Base-by-base conservation (phyloP, 2,113 vertebrate species). In the Sylvietta virens region DNA sequence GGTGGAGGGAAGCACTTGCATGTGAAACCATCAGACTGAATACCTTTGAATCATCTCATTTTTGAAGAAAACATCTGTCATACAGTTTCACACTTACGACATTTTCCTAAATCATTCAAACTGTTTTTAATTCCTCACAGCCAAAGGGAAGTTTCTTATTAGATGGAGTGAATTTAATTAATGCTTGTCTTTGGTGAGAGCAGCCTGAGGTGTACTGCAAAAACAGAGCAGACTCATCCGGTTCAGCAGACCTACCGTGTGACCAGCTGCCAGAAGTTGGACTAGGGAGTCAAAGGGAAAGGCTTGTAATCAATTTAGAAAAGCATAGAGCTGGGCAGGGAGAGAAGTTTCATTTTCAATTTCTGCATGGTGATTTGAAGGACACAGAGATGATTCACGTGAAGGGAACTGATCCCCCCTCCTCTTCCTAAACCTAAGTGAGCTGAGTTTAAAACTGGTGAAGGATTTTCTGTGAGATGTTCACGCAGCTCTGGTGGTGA, bases 381-480 rank as follows among this genome's bases (percentile, higher is more conserved):
- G 83, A 58, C 47, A 37, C 23, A 21, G 50, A 81, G 53, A 91
- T 86, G 58, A 39, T 84, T 93, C 81, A 80, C 0, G 3, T 84
- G 79, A 88, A 94, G 39, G 47, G 74, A 92, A 70, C 19, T 88
- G 76, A 73, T 86, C 28, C 13, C 4, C 22, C 21, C 57, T n/a
- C 18, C 31, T 2, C 9, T 50, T 23, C 39, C 39, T 70, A 78
- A 93, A 88, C 78, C 67, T 35, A 64, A 96, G 86, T 74, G 51
- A 93, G 78, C 73, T 2, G 83, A 81, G 79, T 92, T 92, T 88
- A 81, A 92, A 89, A 53, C 83, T 71, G 92, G 72, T 96, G 96
- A 92, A 97, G 91, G 92, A 81, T 95, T 96, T 97, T 95, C 91
- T 96, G 81, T 87, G 82, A 94, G 92, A 90, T 93, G 92, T 94